Conservation (phyloP, 1,140 invertebrate genomes). For the Pararge aegeria region DNA sequence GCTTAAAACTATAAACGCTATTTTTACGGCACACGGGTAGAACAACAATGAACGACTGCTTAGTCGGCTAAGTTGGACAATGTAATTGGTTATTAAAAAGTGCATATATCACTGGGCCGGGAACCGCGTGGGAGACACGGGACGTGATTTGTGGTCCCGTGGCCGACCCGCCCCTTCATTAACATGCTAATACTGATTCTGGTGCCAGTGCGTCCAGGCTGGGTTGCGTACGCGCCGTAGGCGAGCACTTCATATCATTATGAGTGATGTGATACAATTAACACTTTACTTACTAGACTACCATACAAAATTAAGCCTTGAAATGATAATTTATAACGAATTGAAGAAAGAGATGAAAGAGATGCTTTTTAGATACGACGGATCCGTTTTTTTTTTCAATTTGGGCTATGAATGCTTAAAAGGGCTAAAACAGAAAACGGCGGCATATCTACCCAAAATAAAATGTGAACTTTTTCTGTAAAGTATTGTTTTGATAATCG, state of each 20-base stretch:
- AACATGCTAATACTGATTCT: constrained; percentile 67
- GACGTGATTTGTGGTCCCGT: constrained; percentile 52
- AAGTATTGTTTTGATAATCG: no score
- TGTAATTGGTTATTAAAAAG: constrained; percentile 75
- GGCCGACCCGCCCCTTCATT: constrained; percentile 67
- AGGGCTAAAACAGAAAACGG: no score
- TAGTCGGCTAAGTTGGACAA: constrained; percentile 30
- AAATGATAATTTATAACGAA: no score
- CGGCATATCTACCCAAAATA: no score
- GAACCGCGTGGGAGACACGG: constrained; percentile 49
- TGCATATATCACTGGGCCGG: constrained; percentile 62
- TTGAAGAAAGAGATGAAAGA: no score
- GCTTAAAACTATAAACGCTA: no score
- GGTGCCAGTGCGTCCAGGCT: constrained; percentile 28
- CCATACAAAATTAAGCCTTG: neutral
- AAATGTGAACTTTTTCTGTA: no score
- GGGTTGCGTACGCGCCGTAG: constrained; percentile 31
- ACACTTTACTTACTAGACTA: constrained; percentile 26
- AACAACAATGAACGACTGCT: neutral
- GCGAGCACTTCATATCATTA: constrained; percentile 12
- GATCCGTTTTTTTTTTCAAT: no score
- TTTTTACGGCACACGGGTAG: no score
- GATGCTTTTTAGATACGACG: no score
- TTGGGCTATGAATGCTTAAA: no score
- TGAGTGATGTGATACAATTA: constrained; percentile 36